phyloP scores from a whole-genome alignment of 2,797 vertebrate species.

The Holocentrus rufus region DNA sequence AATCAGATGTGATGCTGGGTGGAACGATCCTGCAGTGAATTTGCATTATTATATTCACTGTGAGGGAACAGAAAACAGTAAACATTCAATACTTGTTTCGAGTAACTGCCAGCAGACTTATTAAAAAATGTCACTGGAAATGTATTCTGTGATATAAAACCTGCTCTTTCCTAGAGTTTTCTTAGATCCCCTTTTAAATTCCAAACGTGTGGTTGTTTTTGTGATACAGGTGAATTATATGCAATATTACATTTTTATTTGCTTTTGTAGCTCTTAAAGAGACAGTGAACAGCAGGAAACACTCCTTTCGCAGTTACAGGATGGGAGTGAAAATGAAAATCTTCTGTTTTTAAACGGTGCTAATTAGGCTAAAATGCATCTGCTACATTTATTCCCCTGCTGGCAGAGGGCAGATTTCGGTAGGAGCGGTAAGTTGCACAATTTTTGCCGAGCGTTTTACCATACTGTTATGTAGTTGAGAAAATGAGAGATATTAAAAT shows the following conservation, averaged over 20 bases:
- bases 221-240: neutral
- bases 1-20: too few relatives aligned
- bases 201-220: neutral
- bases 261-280: neutral
- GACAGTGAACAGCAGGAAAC: constrained; percentile 7
- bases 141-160: too few relatives aligned
- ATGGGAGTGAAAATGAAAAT: neutral
- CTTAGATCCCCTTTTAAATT: neutral
- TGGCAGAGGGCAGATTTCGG: neutral
- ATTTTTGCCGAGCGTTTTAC: constrained; percentile 1
- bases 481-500: constrained; percentile 30
- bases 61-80: too few relatives aligned
- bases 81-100: too few relatives aligned
- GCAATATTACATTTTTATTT: neutral
- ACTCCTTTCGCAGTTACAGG: constrained; percentile 5
- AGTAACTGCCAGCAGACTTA: too few relatives aligned
- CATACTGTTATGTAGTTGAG: constrained; percentile 5
- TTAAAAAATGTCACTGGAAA: too few relatives aligned
- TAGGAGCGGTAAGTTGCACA: neutral
- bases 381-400: constrained; percentile 11
- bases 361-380: constrained; percentile 29
- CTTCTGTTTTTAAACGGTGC: constrained; percentile 5
- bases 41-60: too few relatives aligned
- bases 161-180: too few relatives aligned
- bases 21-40: too few relatives aligned